phyloP scores from a whole-genome alignment of 2,888 invertebrate genomes.

The Phortica magna region DNA sequence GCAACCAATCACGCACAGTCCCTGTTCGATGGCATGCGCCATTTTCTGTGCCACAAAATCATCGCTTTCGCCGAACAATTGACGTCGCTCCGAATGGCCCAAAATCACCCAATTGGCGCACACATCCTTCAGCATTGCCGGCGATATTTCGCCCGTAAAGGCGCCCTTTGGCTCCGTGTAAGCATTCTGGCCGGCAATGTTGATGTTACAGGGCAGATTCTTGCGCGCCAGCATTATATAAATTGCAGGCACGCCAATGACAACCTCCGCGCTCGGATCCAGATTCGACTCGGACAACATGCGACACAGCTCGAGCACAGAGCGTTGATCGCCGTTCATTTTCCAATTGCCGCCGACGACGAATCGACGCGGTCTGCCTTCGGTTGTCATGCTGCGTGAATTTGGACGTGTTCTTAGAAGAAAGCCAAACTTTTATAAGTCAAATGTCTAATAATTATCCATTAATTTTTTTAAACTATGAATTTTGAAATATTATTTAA shows the following conservation, averaged over 20 bases:
- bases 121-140: conserved; percentile 97
- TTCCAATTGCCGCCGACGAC: conserved; percentile 99
- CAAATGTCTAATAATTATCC: no score
- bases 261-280: conserved; percentile 90
- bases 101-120: conserved; percentile 96
- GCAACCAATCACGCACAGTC: conserved; percentile 93
- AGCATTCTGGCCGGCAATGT: conserved; percentile 89
- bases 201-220: conserved; percentile 84
- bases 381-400: no score
- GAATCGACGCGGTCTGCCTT: conserved; percentile 79
- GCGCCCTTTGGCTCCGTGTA: conserved; percentile 96
- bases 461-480: no score
- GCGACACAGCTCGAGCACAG: conserved; percentile 88
- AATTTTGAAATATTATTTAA: no score
- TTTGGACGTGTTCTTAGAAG: no score
- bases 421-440: no score
- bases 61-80: conserved; percentile 91
- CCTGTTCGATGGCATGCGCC: conserved; percentile 85
- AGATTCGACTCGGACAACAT: conserved; percentile 87
- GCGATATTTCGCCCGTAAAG: conserved; percentile 97
- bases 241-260: conserved; percentile 93
- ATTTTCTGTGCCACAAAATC: conserved; percentile 88
- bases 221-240: conserved; percentile 88
- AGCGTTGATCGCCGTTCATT: conserved; percentile 96
- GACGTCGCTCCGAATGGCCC: conserved; percentile 98